These are phyloP conservation scores for Aplodontia rufa DNA, from an alignment of 2,113 vertebrate genomes.

Conservation along the genomic window DNA sequence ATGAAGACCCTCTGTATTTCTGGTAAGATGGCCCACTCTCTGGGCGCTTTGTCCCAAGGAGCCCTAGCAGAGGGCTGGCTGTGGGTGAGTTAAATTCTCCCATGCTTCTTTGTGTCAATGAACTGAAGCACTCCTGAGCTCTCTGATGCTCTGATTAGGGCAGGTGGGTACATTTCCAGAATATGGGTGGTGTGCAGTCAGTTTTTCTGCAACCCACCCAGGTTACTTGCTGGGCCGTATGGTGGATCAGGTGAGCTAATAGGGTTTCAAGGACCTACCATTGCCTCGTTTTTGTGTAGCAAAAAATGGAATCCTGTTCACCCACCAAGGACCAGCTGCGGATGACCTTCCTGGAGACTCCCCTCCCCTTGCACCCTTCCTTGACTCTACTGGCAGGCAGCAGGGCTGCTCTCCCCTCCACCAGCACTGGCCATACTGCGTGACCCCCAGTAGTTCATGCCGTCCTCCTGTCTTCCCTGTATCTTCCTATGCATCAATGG, in stretches of 20 bases:
- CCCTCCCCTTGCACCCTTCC: not conserved
- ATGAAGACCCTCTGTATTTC: not conserved
- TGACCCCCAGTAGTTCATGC: fast-evolving
- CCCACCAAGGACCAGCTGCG: not conserved
- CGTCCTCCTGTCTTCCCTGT: not conserved
- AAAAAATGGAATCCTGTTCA: not conserved
- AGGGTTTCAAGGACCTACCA: not conserved
- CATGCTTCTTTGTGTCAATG: not conserved
- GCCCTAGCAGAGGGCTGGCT: not conserved
- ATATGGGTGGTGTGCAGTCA: too few species aligned
- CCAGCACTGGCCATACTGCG: not conserved
- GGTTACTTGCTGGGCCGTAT: too few species aligned
- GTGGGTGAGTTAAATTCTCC: not conserved
- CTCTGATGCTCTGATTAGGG: too few species aligned
- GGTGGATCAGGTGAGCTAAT: not conserved
- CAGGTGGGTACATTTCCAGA: too few species aligned
- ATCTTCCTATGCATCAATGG: fast-evolving
- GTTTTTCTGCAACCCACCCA: too few species aligned
- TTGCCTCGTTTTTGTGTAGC: not conserved
- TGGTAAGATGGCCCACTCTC: not conserved
- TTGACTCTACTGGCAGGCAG: not conserved
- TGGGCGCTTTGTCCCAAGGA: not conserved
- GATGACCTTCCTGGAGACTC: not conserved
- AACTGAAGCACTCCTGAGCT: not conserved
- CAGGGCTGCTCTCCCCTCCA: not conserved